Evolutionary conservation across 2,113 vertebrate species (phyloP).

Genomic region (Entosphenus tridentatus): DNA sequence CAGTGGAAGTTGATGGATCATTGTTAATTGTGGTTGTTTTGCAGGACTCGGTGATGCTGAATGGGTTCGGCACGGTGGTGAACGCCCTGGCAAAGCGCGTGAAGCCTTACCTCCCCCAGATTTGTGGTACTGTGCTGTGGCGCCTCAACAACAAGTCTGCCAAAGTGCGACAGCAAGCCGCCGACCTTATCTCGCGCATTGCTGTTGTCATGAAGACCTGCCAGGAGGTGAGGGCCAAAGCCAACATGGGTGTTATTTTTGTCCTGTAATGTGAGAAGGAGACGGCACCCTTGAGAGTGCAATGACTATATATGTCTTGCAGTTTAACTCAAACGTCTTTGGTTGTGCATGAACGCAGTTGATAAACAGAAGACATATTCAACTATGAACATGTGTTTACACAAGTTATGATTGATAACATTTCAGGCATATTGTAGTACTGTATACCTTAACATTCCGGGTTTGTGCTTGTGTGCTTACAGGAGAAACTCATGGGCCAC

Average conservation of each 20-base stretch:
- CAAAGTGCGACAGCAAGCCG: slow-evolving; percentile 89
- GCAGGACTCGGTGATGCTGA: slow-evolving; percentile 95
- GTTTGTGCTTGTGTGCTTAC: no score
- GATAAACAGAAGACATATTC: no score
- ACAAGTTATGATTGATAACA: neutral
- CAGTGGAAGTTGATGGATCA: no score
- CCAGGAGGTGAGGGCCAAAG: slow-evolving; percentile 43
- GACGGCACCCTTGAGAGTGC: no score
- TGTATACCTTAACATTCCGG: neutral
- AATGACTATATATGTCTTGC: no score
- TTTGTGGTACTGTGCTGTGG: slow-evolving; percentile 94
- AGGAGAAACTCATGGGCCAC: slow-evolving; percentile 99
- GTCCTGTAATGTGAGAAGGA: no score
- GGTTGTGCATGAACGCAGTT: no score
- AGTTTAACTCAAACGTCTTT: no score
- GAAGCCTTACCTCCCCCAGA: slow-evolving; percentile 91
- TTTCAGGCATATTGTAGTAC: neutral
- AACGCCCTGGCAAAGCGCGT: slow-evolving; percentile 93
- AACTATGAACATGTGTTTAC: no score
- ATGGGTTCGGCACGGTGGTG: slow-evolving; percentile 90
- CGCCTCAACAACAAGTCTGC: slow-evolving; percentile 96
- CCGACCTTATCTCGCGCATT: slow-evolving; percentile 89
- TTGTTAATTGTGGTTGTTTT: neutral
- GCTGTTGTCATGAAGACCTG: slow-evolving; percentile 99
- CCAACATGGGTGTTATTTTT: no score